Evolutionary conservation across 2,113 vertebrate genomes (phyloP).

Genomic region (Nerophis lumbriciformis): DNA sequence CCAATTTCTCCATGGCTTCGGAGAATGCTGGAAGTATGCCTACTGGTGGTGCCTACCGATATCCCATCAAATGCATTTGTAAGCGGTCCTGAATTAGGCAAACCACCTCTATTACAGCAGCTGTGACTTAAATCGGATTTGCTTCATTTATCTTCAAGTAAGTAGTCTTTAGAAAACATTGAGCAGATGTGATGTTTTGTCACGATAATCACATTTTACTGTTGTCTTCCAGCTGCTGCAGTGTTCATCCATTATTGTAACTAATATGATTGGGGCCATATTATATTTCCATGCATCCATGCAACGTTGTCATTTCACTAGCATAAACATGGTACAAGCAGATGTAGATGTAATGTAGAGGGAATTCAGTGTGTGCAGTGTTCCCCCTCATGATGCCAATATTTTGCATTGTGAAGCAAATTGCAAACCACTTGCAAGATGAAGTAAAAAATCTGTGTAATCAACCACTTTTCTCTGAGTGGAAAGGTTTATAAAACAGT

Average conservation of each 20-base stretch:
- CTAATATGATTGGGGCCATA: conserved; percentile 15
- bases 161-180: not conserved
- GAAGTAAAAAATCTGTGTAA: conserved; percentile 9
- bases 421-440: too few species aligned
- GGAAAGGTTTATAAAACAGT: conserved; percentile 25
- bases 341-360: conserved; percentile 13
- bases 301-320: not conserved
- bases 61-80: too few species aligned
- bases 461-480: conserved; percentile 24
- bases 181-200: conserved; percentile 48
- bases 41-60: too few species aligned
- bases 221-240: conserved; percentile 42
- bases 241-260: conserved; percentile 15
- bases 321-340: conserved; percentile 1
- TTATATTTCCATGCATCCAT: conserved; percentile 17
- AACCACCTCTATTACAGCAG: not conserved
- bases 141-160: conserved; percentile 10
- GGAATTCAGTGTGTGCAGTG: conserved; percentile 2
- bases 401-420: not conserved
- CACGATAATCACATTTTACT: conserved; percentile 48
- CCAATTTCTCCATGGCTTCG: too few species aligned
- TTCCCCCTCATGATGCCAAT: not conserved
- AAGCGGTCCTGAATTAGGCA: too few species aligned
- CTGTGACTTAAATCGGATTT: conserved; percentile 11
- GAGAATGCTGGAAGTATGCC: too few species aligned